Evolutionary conservation across 1,140 invertebrate species (phyloP).

Genomic region (Aphaenogaster floridana): DNA sequence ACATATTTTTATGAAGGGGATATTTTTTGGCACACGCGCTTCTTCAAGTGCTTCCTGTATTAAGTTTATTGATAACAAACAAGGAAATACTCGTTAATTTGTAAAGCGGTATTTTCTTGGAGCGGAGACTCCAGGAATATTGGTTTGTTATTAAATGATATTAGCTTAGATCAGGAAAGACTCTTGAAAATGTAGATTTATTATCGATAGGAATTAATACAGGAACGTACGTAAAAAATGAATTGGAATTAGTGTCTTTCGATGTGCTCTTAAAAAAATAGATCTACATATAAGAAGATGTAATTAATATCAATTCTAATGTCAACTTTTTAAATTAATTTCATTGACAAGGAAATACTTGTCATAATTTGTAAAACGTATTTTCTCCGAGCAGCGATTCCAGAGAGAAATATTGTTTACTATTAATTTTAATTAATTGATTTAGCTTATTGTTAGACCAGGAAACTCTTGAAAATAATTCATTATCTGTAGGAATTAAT

Average conservation of each 20-base stretch:
- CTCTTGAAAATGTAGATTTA: too few species aligned
- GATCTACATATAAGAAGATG: too few species aligned
- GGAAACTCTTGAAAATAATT: not conserved
- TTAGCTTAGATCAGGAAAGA: not conserved
- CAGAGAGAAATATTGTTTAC: too few species aligned
- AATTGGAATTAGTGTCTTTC: too few species aligned
- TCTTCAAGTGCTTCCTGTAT: not conserved
- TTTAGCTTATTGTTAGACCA: too few species aligned
- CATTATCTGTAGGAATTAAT: too few species aligned
- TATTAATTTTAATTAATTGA: too few species aligned
- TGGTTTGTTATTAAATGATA: not conserved
- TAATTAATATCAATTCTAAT: not conserved
- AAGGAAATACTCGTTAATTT: not conserved
- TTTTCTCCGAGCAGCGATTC: too few species aligned
- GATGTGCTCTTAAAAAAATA: too few species aligned
- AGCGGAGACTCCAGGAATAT: not conserved
- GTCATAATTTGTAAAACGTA: too few species aligned
- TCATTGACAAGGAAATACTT: too few species aligned
- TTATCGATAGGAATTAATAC: too few species aligned
- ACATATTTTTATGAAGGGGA: not conserved
- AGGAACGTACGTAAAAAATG: not conserved
- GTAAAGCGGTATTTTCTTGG: not conserved
- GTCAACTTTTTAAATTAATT: not conserved
- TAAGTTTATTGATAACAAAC: not conserved
- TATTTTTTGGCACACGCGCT: not conserved